Percentiles rank a stretch among this genome's conserved stretches.
These are phyloP conservation scores for Sisor rabdophorus DNA, from an alignment of 2,113 vertebrate species.

Conservation along the genomic window DNA sequence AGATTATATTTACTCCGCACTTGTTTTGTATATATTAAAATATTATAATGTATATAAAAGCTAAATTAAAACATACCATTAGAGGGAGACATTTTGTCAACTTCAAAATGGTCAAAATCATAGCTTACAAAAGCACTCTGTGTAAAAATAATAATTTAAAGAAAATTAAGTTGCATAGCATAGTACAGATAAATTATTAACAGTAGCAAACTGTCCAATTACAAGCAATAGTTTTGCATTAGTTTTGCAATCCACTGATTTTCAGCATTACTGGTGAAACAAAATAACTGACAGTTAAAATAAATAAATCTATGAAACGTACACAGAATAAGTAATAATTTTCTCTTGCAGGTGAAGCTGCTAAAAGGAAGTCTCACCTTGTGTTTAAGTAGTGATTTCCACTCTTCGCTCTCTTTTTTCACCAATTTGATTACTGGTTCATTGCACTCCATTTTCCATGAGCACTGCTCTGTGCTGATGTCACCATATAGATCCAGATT, in stretches of 20 bases:
- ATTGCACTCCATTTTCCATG: conserved; percentile 61
- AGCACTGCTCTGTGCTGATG: conserved; percentile 53
- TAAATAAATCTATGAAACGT: not conserved
- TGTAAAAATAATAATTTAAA: not conserved
- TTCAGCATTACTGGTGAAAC: not conserved
- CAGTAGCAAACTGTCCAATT: not conserved
- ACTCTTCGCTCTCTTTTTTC: conserved; percentile 55
- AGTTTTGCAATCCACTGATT: not conserved
- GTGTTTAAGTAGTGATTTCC: conserved; percentile 57
- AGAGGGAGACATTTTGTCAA: conserved; percentile 44
- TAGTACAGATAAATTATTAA: not conserved
- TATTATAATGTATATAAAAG: not conserved
- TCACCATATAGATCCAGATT: conserved; percentile 54
- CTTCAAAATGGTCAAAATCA: conserved; percentile 61
- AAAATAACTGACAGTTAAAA: not conserved
- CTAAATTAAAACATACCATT: conserved; percentile 45
- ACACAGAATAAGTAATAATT: too few relatives aligned
- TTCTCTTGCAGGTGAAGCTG: not conserved
- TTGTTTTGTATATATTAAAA: not conserved
- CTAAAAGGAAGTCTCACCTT: conserved; percentile 52
- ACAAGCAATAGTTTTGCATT: not conserved
- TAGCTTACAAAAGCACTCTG: conserved; percentile 69
- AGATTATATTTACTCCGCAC: not conserved
- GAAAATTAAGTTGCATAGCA: not conserved
- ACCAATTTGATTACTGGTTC: conserved; percentile 64